Evolutionary conservation across 2,113 vertebrate genomes (phyloP), one percentile per base, ranked within the genome.

Genomic region (Nyctibius bracteatus): DNA sequence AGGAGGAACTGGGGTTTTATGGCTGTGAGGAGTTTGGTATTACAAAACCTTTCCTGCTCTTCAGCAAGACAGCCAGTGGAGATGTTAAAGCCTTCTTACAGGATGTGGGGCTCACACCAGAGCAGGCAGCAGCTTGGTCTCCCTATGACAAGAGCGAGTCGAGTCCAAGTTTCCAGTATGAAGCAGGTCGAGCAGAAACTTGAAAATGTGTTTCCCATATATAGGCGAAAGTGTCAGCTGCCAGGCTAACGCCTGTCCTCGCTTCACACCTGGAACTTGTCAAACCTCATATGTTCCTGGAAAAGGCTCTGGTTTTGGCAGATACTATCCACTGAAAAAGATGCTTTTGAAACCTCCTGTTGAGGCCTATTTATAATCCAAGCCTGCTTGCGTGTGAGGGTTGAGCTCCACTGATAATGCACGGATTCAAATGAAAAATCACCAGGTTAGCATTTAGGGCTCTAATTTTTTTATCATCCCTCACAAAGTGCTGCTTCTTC

Each of bases 251-350:
- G 41, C 67, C 67, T 65, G 68, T 10, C 84, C 77, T 58, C 14
- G 1, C 51, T 52, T 70, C 92, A 84, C 92, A 92, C 93, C 92
- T 91, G 86, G 86, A 82, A 37, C 80, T 33, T 84, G 77, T 91
- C 80, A 88, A 75, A 83, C 30, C 67, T 87, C 49, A 15, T 5
- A 31, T 21, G 55, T 44, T 74, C 90, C 83, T 73, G 68, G 89
- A n/a, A 86, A 84, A 88, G 51, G 37, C 37, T 91, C 72, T 92
- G 95, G 1, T 65, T 94, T 96, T 91, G 95, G 77, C 86, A 86
- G 77, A 33, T 68, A 18, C 68, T 70, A 43, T 81, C 28, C 51
- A 8, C 72, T 51, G 77, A 51, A 61, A 85, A 39, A 58, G 43
- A 74, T 71, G 72, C 68, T 91, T 84, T 78, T 71, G 90, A 87